Percentiles rank a stretch among this genome's conserved stretches.
Evolutionary conservation across 2,113 vertebrate genomes (phyloP).

Genomic region (Alectura lathami): DNA sequence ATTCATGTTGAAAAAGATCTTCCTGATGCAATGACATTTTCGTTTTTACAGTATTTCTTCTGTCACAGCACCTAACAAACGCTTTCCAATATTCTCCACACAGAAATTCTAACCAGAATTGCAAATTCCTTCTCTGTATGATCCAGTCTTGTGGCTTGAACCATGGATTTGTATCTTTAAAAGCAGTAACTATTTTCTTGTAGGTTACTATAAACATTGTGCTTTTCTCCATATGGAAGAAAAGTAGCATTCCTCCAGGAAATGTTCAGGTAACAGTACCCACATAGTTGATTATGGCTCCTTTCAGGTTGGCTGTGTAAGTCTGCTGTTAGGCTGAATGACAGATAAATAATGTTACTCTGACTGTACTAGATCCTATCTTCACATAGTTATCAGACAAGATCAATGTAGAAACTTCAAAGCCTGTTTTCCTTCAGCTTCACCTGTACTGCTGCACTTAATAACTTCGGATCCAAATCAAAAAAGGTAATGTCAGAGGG

Average conservation of each 20-base stretch:
- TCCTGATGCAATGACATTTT: rapidly evolving
- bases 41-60: background rate
- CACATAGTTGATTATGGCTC: background rate
- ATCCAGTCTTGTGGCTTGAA: background rate
- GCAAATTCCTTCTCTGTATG: background rate
- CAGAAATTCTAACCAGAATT: background rate
- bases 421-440: background rate
- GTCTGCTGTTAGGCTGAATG: background rate
- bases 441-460: background rate
- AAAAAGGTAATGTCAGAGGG: background rate
- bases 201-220: background rate
- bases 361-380: background rate
- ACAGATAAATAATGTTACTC: background rate
- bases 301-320: background rate
- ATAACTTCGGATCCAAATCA: background rate
- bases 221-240: background rate
- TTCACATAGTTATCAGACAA: background rate
- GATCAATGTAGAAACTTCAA: background rate
- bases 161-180: background rate
- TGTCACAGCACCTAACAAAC: background rate
- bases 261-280: background rate
- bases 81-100: background rate
- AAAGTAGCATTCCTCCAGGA: background rate
- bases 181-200: background rate
- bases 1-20: background rate